Percentiles rank a stretch among this genome's conserved stretches.
These are phyloP conservation scores for Pica pica DNA, from an alignment of 2,113 vertebrate species.

Conservation along the genomic window DNA sequence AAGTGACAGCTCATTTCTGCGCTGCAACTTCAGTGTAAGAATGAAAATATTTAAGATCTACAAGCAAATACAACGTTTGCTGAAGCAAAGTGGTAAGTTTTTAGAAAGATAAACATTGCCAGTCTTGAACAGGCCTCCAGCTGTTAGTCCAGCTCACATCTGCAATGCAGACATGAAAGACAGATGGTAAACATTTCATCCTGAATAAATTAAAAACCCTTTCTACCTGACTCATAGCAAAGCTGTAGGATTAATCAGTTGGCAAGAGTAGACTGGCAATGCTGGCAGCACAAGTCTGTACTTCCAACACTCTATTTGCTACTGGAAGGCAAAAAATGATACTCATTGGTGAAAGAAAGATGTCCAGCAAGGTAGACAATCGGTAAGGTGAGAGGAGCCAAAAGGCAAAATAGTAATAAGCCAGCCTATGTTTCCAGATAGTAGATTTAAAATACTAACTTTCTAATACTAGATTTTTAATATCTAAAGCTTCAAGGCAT, in stretches of 20 bases:
- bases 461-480: not conserved
- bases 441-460: not conserved
- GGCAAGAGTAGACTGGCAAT: not conserved
- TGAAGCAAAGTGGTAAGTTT: not conserved
- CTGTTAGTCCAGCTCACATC: not conserved
- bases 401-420: not conserved
- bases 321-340: not conserved
- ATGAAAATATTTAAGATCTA: not conserved
- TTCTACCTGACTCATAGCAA: not conserved
- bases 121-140: not conserved
- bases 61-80: not conserved
- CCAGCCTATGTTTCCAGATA: accelerated
- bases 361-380: not conserved
- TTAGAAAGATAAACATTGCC: not conserved
- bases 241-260: not conserved
- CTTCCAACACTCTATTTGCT: not conserved
- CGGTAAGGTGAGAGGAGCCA: not conserved
- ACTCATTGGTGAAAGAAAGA: not conserved
- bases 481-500: not conserved
- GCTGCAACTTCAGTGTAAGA: not conserved
- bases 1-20: not conserved
- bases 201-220: not conserved
- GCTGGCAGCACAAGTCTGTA: not conserved
- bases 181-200: not conserved
- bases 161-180: not conserved